These are phyloP conservation scores for Amblyornis subalaris DNA, from an alignment of 2,113 vertebrate genomes.

Conservation along the genomic window DNA sequence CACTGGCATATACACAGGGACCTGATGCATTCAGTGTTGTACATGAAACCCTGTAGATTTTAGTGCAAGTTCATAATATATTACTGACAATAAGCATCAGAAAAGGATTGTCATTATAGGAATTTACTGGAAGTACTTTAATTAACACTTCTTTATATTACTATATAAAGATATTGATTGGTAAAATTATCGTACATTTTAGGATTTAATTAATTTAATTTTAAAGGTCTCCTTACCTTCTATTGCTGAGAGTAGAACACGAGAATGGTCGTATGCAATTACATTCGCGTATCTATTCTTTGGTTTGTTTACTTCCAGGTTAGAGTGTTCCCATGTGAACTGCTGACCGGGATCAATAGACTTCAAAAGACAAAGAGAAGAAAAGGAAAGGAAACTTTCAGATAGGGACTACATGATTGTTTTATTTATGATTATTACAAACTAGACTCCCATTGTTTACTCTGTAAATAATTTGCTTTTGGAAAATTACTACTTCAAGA, in stretches of 20 bases:
- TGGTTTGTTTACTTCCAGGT: conserved; percentile 99
- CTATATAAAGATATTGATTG: background rate
- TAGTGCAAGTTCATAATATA: background rate
- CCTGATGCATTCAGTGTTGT: background rate
- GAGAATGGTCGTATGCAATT: conserved; percentile 96
- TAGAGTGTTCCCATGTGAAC: conserved; percentile 98
- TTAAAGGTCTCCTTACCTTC: conserved; percentile 81
- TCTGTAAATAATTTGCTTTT: background rate
- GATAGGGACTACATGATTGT: background rate
- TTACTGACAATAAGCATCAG: background rate
- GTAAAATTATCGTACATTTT: background rate
- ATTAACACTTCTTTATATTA: background rate
- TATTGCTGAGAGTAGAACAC: conserved; percentile 92
- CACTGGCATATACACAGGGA: background rate
- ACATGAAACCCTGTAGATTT: background rate
- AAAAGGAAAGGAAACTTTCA: conserved; percentile 22
- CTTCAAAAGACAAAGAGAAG: conserved; percentile 73
- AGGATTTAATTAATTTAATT: background rate
- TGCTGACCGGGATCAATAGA: conserved; percentile 97
- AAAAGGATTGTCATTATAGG: background rate
- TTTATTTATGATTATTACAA: background rate
- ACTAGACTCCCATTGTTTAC: background rate
- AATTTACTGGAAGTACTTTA: background rate
- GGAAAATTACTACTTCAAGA: background rate
- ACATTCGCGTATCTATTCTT: conserved; percentile 99